Conservation (phyloP, 1,140 invertebrate genomes). For the Charaxes varanes region DNA sequence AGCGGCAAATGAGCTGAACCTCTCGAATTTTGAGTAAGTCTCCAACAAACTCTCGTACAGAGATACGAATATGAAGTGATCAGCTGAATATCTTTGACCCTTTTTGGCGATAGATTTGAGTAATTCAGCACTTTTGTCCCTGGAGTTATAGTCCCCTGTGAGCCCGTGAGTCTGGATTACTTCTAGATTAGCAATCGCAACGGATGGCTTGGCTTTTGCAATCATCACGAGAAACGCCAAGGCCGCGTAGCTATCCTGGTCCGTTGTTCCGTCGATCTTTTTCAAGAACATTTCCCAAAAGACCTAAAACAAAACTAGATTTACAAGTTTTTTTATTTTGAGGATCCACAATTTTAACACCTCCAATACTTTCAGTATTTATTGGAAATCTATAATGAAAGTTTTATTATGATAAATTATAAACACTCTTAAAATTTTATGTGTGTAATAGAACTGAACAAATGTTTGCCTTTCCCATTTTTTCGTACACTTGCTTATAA, state of each 20-base stretch:
- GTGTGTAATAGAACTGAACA: no score
- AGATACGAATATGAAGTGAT: conserved; percentile 48
- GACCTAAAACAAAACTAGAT: conserved; percentile 68
- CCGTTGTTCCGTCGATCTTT: conserved; percentile 81
- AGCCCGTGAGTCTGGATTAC: conserved; percentile 72
- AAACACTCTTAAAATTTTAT: no score
- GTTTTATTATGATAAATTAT: no score
- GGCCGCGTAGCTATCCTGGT: conserved; percentile 80
- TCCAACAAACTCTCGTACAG: conserved; percentile 55
- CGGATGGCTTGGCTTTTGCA: conserved; percentile 71
- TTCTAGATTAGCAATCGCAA: conserved; percentile 73
- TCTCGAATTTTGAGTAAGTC: conserved; percentile 48
- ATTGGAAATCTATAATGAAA: no score
- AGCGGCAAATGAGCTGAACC: conserved; percentile 54
- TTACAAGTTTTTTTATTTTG: no score
- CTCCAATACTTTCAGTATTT: no score
- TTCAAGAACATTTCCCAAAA: conserved; percentile 88
- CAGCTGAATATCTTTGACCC: conserved; percentile 50
- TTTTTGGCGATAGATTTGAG: conserved; percentile 52
- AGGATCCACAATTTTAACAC: no score
- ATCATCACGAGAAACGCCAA: conserved; percentile 85
- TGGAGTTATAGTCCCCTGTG: conserved; percentile 55
- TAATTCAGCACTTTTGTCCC: conserved; percentile 50
- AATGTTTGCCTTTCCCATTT: no score
- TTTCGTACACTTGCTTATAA: no score